Evolutionary conservation across 2,888 invertebrate genomes (phyloP).

Genomic region (Geophilus truncorum): DNA sequence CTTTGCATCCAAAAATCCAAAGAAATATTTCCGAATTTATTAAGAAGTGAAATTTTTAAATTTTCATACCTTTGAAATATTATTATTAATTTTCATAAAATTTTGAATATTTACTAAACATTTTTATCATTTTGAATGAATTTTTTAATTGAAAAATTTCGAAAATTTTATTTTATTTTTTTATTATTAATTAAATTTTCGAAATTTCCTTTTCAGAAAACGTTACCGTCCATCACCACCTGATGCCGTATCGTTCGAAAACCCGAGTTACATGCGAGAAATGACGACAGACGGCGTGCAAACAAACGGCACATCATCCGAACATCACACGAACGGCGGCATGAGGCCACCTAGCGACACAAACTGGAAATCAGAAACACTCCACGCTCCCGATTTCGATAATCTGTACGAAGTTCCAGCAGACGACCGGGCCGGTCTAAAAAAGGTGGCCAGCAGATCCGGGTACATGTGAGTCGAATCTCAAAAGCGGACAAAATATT

Average conservation of each 20-base stretch:
- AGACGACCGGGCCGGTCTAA: not conserved
- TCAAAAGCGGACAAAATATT: not conserved
- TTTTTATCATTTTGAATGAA: too few relatives aligned
- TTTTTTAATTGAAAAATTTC: too few relatives aligned
- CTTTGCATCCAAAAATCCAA: too few relatives aligned
- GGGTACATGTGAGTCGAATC: not conserved
- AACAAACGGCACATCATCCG: not conserved
- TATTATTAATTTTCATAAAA: too few relatives aligned
- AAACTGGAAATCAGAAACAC: constrained; percentile 65
- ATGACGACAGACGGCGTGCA: constrained; percentile 40
- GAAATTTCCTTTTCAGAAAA: not conserved
- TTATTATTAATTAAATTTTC: too few relatives aligned
- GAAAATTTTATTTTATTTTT: too few relatives aligned
- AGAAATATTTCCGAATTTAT: too few relatives aligned
- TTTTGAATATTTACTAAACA: too few relatives aligned
- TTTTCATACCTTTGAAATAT: too few relatives aligned
- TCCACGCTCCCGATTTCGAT: constrained; percentile 51
- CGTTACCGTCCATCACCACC: not conserved
- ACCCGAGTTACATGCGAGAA: constrained; percentile 71
- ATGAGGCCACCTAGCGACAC: too few relatives aligned
- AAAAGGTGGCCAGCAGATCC: not conserved
- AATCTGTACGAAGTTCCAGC: not conserved
- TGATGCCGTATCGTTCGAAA: constrained; percentile 75
- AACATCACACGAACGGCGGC: not conserved
- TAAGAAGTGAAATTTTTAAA: not conserved